Conservation (phyloP, 1,140 invertebrate species). For the Vanessa atalanta region DNA sequence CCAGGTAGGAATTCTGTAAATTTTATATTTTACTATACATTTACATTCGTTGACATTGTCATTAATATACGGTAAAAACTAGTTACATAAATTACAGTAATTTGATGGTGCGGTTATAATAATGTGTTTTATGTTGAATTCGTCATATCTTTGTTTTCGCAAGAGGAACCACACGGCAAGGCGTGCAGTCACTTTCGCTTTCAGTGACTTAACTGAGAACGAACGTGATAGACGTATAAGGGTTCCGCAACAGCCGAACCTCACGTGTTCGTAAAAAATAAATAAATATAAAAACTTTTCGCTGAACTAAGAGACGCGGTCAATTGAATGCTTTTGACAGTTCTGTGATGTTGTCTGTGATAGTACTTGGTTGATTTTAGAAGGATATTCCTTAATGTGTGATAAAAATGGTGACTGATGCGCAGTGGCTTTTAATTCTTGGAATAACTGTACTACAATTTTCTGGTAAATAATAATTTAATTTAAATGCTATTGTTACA, state of each 20-base stretch:
- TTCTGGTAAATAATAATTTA: slow-evolving; percentile 52
- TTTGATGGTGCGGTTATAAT: slow-evolving; percentile 25
- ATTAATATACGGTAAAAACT: not conserved
- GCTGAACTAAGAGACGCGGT: not conserved
- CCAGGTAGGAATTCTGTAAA: no score
- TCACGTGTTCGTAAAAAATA: slow-evolving; percentile 22
- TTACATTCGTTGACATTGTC: not conserved
- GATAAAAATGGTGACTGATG: slow-evolving; percentile 61
- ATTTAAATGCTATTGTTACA: not conserved
- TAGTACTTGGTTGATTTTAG: slow-evolving; percentile 12
- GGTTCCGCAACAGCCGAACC: slow-evolving; percentile 15
- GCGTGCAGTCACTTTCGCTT: slow-evolving; percentile 54
- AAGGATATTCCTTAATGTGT: not conserved
- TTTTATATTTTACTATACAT: no score
- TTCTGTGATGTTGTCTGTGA: slow-evolving; percentile 27
- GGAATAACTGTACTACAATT: slow-evolving; percentile 72
- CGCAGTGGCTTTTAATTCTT: slow-evolving; percentile 79
- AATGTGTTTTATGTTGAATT: slow-evolving; percentile 17
- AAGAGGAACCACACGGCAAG: slow-evolving; percentile 57
- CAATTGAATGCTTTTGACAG: slow-evolving; percentile 10
- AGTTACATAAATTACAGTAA: slow-evolving; percentile 32
- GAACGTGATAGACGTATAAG: slow-evolving; percentile 63
- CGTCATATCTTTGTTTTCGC: slow-evolving; percentile 45
- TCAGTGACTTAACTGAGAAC: slow-evolving; percentile 54
- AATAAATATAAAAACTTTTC: not conserved